Evolutionary conservation across 2,113 vertebrate genomes (phyloP), one percentile per base, ranked within the genome.

Genomic region (Colossoma macropomum): DNA sequence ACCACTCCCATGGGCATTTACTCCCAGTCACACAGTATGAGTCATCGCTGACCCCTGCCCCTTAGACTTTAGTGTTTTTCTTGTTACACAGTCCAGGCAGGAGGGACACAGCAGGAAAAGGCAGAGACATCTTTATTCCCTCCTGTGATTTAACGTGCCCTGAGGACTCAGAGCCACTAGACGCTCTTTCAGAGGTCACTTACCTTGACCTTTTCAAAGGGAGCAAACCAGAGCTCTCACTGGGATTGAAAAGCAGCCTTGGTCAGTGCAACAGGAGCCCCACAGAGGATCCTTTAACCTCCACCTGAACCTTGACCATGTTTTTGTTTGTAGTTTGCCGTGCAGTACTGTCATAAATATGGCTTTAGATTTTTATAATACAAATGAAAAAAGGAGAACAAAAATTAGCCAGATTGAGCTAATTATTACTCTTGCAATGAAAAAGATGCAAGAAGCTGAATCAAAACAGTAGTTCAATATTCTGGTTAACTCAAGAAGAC

Each of bases 1-100:
- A 69, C n/a, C 19, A 45, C 79, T 81, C 82, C 82, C 76, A 25
- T 65, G 76, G 59, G 82, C 45, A 74, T 65, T 54, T 59, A 60
- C 59, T 56, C 70, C 69, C 56, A 73, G 60, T 60, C 59, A 59
- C 41, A 38, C 66, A 16, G 23, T 5, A 71, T 80, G 74, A 80
- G 32, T 84, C 66, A 77, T n/a, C 23, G 32, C 38, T 21, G 21
- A 65, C 34, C 56, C 69, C 45, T 27, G 21, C 38, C 41, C 23
- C 19, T 50, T 11, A 54, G 13, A 34, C 62, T 8, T 34, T 70
- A 78, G 50, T 45, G 52, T 30, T 68, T n/a, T 45, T 69, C 28
- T 25, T 23, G 62, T 66, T 34, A 62, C 25, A 21, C 34, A 34
- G 45, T 19, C 62, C 13, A 78, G 52, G 56, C 71, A 41, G 76